A percentile compares a stretch with the other conserved stretches of the same genome.
These are phyloP conservation scores for Carollia perspicillata DNA, from an alignment of 2,113 vertebrate genomes.

Conservation along the genomic window DNA sequence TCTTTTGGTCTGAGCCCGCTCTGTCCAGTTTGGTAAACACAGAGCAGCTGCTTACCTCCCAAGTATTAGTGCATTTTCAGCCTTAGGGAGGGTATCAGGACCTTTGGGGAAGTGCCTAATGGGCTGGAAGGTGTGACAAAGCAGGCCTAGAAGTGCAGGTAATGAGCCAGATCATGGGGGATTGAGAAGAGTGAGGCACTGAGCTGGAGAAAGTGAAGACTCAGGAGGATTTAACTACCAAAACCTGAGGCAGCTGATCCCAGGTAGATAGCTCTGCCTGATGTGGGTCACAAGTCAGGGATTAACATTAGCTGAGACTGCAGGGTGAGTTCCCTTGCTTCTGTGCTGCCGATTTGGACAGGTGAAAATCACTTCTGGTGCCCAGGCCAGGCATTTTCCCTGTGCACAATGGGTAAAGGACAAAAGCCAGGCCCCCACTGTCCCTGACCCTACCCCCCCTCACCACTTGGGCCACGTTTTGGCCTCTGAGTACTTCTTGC, in stretches of 20 bases:
- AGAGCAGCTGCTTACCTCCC: slow-evolving; percentile 25
- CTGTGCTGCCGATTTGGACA: background rate
- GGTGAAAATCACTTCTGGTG: background rate
- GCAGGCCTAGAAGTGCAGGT: background rate
- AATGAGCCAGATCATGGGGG: background rate
- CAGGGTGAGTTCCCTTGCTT: background rate
- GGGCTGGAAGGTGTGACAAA: slow-evolving; percentile 34
- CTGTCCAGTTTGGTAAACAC: background rate
- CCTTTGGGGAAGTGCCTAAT: slow-evolving; percentile 33
- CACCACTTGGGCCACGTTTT: background rate
- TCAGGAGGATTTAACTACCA: background rate
- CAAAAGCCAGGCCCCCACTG: background rate
- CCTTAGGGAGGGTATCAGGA: background rate
- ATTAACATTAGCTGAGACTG: background rate
- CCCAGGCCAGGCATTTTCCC: background rate
- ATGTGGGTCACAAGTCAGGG: background rate
- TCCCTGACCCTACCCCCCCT: background rate
- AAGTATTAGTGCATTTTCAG: background rate
- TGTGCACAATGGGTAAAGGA: background rate
- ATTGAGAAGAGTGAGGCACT: background rate
- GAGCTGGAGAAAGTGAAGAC: slow-evolving; percentile 31
- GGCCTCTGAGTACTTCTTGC: background rate
- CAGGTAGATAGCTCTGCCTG: background rate
- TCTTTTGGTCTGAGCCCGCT: background rate
- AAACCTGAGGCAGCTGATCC: background rate